Evolutionary conservation across 1,140 invertebrate genomes (phyloP), one percentile per base, ranked within the genome.

Genomic region (Calycopis cecrops): DNA sequence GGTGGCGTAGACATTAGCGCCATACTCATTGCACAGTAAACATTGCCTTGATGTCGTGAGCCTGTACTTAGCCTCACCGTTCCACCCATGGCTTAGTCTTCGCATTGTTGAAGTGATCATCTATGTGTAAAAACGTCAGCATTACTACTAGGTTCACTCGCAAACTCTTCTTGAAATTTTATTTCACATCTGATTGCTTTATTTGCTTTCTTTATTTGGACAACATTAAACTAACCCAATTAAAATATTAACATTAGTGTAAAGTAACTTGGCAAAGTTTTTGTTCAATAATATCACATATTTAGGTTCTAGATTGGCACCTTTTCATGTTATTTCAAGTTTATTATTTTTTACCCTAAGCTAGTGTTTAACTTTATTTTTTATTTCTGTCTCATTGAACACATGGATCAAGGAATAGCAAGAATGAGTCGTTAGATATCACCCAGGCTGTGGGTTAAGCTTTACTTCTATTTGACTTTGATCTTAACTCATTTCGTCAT

Each of bases 191-290:
- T 74, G 71, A 76, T 71, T 55, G 76, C 76, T 80, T 76, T 71
- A 71, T 79, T 76, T 75, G 80, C 80, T 84, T 83, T 71, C 69
- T 81, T 85, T 80, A 77, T 79, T 82, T 84, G 68, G 69, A 69
- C 60, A 58, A 77, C 76, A 79, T 73, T 60, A 69, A 72, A 80
- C 80, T 85, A 85, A 85, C 82, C 69, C 67, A 10, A 64, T 65
- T 56, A 60, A 60, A 72, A 59, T 62, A 74, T 76, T 79, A 79
- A 80, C 75, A 83, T 83, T 75, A 71, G 70, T 76, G 73, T 80
- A 66, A 63, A 67, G 55, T 57, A 71, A 58, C 63, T 77, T 76
- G 51, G 68, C 73, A 7, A 54, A 63, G 57, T 67, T 57, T 28
- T 68, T 63, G 63, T 72, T 77, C 62, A 69, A 71, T 70, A 69